A percentile compares a stretch with the other conserved stretches of the same genome.
phyloP scores from a whole-genome alignment of 2,113 vertebrate species.

The Globicephala melas region DNA sequence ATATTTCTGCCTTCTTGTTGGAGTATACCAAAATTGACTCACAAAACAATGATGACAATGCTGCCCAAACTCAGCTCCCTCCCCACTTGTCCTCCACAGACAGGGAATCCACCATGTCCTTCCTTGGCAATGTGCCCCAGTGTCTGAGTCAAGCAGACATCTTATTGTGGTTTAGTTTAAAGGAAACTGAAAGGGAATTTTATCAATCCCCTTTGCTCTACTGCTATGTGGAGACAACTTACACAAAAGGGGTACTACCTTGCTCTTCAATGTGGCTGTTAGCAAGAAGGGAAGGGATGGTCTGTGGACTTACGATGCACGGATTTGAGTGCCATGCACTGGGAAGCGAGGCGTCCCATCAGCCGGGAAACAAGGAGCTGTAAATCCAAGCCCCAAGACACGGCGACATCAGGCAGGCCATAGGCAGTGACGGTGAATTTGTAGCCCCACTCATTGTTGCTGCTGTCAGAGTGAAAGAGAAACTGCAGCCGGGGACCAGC shows the following conservation, averaged over 20 bases:
- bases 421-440: constrained; percentile 94
- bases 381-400: constrained; percentile 96
- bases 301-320: constrained; percentile 64
- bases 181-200: neutral
- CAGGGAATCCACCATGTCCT: neutral
- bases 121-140: neutral
- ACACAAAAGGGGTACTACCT: neutral
- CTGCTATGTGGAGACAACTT: neutral
- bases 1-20: constrained; percentile 4
- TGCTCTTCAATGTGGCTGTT: neutral
- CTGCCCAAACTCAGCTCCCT: neutral
- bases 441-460: constrained; percentile 99
- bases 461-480: constrained; percentile 98
- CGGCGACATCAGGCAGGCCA: constrained; percentile 92
- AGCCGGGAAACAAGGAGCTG: constrained; percentile 93
- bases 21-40: neutral
- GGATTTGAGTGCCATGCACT: constrained; percentile 91
- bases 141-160: neutral
- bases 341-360: constrained; percentile 95
- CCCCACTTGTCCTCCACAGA: neutral
- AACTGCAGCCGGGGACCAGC: constrained; percentile 97
- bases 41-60: neutral
- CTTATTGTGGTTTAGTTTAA: neutral
- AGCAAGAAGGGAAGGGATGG: neutral
- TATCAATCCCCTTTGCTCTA: neutral